Conservation (phyloP, 2,888 invertebrate species). For the Tiliacea aurago region DNA sequence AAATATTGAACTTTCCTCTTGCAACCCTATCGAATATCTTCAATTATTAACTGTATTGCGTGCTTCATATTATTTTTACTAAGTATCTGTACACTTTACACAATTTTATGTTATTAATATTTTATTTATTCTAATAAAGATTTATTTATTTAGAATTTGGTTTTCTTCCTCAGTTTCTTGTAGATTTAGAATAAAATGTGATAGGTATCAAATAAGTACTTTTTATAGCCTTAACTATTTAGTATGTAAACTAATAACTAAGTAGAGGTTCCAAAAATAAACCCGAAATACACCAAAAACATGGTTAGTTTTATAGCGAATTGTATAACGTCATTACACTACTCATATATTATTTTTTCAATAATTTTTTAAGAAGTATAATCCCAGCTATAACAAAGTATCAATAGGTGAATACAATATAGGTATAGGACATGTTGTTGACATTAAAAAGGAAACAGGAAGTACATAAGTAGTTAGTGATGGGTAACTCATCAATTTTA, state of each 20-base stretch:
- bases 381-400: neutral
- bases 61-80: constrained; percentile 68
- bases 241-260: neutral
- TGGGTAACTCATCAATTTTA: too few species aligned
- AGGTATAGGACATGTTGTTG: neutral
- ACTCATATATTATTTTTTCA: neutral
- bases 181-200: neutral
- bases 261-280: neutral
- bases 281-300: neutral
- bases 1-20: neutral
- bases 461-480: too few species aligned
- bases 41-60: constrained; percentile 65
- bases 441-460: neutral
- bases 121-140: constrained; percentile 80
- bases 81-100: constrained; percentile 61
- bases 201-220: neutral
- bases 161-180: constrained; percentile 26
- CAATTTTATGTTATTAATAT: constrained; percentile 70
- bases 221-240: neutral
- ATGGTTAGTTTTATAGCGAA: neutral
- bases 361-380: neutral
- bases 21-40: constrained; percentile 26
- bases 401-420: neutral
- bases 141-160: constrained; percentile 71
- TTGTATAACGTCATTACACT: neutral